A percentile compares a stretch with the other conserved stretches of the same genome.
Evolutionary conservation across 1,140 invertebrate genomes (phyloP).

Genomic region (Lasioglossum albipes): DNA sequence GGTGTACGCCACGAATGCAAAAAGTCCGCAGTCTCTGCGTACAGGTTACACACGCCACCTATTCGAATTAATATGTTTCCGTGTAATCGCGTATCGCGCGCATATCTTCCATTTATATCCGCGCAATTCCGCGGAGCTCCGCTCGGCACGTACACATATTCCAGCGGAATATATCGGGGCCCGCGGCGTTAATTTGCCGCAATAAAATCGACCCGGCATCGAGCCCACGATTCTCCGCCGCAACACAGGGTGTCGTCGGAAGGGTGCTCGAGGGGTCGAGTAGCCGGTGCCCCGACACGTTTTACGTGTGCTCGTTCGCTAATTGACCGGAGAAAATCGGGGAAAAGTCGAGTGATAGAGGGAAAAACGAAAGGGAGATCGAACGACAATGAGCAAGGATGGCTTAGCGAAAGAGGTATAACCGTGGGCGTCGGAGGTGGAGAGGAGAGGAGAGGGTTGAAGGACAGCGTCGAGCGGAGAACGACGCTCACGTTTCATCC

Average conservation of each 20-base stretch:
- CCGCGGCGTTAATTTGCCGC: not conserved
- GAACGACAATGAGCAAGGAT: not conserved
- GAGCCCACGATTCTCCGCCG: not conserved
- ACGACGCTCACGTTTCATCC: conserved; percentile 18
- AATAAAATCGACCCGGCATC: not conserved
- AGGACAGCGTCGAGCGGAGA: not conserved
- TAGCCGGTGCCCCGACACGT: not conserved
- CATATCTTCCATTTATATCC: no score
- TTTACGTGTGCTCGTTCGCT: not conserved
- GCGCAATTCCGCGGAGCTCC: not conserved
- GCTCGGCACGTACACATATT: not conserved
- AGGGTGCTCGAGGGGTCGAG: not conserved
- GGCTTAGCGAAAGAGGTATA: no score
- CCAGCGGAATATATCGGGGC: not conserved
- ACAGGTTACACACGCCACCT: not conserved
- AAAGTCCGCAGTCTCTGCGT: not conserved
- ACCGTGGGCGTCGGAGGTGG: no score
- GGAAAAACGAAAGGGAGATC: not conserved
- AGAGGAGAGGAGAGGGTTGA: not conserved
- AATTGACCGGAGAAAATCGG: not conserved
- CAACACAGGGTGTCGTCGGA: not conserved
- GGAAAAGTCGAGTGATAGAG: not conserved
- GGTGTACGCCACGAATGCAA: no score
- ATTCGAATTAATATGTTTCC: not conserved
- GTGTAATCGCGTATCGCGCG: no score